These are phyloP conservation scores for Puffinus mauretanicus DNA, from an alignment of 2,113 vertebrate species.

Conservation along the genomic window DNA sequence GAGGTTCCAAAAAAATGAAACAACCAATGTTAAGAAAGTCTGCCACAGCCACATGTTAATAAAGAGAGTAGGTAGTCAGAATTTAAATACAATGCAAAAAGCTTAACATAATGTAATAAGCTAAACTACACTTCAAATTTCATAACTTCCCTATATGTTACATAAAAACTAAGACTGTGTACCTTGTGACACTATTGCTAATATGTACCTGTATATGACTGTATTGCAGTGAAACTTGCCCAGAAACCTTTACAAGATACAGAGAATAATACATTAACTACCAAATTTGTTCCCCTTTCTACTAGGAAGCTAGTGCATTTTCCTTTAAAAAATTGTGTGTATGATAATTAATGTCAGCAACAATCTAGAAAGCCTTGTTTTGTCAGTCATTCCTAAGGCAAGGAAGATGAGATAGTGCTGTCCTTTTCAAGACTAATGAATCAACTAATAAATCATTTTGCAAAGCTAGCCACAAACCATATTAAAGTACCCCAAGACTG, in stretches of 20 bases:
- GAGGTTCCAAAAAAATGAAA: not conserved
- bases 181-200: not conserved
- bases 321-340: too few species aligned
- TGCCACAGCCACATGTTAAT: not conserved
- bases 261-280: not conserved
- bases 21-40: not conserved
- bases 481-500: not conserved
- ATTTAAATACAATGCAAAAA: not conserved
- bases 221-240: not conserved
- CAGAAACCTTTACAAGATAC: not conserved
- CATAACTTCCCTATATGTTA: not conserved
- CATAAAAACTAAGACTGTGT: not conserved
- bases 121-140: not conserved
- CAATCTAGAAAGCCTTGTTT: not conserved
- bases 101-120: not conserved
- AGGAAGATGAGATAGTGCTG: not conserved
- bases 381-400: not conserved
- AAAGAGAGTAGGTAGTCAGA: not conserved
- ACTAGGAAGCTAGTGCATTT: too few species aligned
- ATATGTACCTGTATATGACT: not conserved
- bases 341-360: not conserved
- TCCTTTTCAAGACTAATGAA: not conserved
- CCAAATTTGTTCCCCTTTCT: too few species aligned
- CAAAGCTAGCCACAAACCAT: not conserved
- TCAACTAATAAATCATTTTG: conserved; percentile 4